Evolutionary conservation across 1,140 invertebrate species (phyloP).

Genomic region (Littorina saxatilis): DNA sequence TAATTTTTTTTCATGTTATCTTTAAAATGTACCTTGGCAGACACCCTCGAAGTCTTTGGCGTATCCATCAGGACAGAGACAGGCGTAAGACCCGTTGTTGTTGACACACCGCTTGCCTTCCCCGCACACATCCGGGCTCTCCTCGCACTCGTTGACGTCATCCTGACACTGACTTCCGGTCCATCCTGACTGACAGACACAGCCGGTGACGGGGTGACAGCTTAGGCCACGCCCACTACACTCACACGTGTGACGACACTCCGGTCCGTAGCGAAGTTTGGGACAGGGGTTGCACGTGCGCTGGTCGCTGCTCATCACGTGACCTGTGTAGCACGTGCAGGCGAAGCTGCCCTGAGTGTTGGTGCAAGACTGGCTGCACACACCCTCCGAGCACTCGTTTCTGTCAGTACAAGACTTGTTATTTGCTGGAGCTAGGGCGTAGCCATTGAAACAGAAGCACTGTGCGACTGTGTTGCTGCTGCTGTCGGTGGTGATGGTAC

Average conservation of each 20-base stretch:
- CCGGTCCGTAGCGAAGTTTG: too few relatives aligned
- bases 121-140: too few relatives aligned
- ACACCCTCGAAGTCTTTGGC: background rate
- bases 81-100: too few relatives aligned
- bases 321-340: constrained; percentile 53
- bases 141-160: too few relatives aligned
- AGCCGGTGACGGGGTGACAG: too few relatives aligned
- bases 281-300: too few relatives aligned
- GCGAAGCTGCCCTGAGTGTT: constrained; percentile 53
- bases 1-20: too few relatives aligned
- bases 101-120: too few relatives aligned
- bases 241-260: constrained; percentile 41
- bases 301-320: too few relatives aligned
- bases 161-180: too few relatives aligned
- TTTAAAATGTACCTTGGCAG: too few relatives aligned
- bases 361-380: constrained; percentile 65
- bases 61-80: background rate
- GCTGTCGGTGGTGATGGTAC: background rate
- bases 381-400: constrained; percentile 66
- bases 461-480: background rate
- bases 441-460: background rate
- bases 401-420: constrained; percentile 41
- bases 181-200: too few relatives aligned
- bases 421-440: background rate
- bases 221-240: constrained; percentile 43